Conservation (phyloP, 2,113 vertebrate genomes). For the Crotalus viridis region DNA sequence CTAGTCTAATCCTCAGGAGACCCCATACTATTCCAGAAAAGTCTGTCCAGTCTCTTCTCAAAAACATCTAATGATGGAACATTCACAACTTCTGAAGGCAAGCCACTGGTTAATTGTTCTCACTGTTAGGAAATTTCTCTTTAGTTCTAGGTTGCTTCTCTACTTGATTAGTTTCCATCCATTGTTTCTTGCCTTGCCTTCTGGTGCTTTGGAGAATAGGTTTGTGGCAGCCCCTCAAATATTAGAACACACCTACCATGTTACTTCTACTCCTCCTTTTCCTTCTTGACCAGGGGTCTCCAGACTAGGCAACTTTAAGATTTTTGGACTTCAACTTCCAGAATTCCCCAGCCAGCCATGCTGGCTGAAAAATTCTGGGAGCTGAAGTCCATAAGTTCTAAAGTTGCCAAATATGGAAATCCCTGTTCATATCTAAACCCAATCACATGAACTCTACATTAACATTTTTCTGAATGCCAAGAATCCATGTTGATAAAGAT, state of each 20-base stretch:
- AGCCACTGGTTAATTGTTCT: neutral
- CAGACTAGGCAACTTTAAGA: neutral
- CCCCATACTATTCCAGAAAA: neutral
- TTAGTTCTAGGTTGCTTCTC: neutral
- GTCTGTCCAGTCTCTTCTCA: neutral
- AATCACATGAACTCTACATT: neutral
- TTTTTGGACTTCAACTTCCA: neutral
- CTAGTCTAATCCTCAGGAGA: neutral
- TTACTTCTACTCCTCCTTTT: neutral
- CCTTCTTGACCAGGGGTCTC: neutral
- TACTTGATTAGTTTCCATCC: neutral
- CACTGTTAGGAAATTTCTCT: neutral
- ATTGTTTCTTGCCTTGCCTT: neutral
- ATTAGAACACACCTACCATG: neutral
- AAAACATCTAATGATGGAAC: neutral
- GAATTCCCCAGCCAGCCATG: neutral
- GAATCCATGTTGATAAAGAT: neutral
- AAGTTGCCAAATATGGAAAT: neutral
- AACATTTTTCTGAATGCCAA: neutral
- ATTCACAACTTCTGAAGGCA: neutral
- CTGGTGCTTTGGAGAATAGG: neutral
- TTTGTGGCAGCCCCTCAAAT: neutral
- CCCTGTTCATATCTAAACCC: neutral
- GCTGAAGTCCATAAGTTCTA: neutral
- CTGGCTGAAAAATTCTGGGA: too few species aligned